Percentiles rank a stretch among this genome's conserved stretches.
phyloP scores from a whole-genome alignment of 2,113 vertebrate species.

The Chinchilla lanigera region DNA sequence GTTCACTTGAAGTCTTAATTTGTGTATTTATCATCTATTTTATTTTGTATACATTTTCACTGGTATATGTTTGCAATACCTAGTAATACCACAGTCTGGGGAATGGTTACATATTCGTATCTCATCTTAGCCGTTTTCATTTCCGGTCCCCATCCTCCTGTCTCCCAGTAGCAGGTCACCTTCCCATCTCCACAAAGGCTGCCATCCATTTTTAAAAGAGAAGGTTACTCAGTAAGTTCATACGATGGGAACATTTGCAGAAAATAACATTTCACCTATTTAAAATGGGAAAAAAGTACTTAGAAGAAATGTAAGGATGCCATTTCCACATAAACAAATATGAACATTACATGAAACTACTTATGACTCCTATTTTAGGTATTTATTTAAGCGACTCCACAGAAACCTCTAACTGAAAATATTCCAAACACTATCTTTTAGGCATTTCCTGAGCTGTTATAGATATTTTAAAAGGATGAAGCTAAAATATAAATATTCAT shows the following conservation, averaged over 20 bases:
- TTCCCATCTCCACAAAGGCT: not conserved
- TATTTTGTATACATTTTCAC: not conserved
- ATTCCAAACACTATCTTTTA: not conserved
- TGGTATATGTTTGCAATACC: not conserved
- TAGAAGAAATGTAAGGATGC: not conserved
- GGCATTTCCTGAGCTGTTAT: not conserved
- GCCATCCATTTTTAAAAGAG: not conserved
- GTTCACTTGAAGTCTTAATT: not conserved
- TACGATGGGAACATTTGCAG: constrained; percentile 25
- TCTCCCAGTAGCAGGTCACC: not conserved
- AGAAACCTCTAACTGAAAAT: constrained; percentile 50
- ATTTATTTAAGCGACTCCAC: constrained; percentile 42
- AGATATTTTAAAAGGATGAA: constrained; percentile 52
- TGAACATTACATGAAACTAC: not conserved
- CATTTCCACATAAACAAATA: constrained; percentile 53
- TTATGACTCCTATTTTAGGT: constrained; percentile 29
- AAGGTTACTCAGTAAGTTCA: constrained; percentile 47
- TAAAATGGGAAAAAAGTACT: constrained; percentile 21
- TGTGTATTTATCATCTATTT: not conserved
- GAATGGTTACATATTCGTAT: not conserved
- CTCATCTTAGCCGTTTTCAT: not conserved
- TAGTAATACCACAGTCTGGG: not conserved
- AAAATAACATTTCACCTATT: constrained; percentile 47
- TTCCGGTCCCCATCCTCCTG: not conserved
- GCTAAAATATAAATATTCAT: constrained; percentile 39